Evolutionary conservation across 2,888 invertebrate genomes (phyloP), one percentile per base, ranked within the genome.

Genomic region (Erynnis tages): DNA sequence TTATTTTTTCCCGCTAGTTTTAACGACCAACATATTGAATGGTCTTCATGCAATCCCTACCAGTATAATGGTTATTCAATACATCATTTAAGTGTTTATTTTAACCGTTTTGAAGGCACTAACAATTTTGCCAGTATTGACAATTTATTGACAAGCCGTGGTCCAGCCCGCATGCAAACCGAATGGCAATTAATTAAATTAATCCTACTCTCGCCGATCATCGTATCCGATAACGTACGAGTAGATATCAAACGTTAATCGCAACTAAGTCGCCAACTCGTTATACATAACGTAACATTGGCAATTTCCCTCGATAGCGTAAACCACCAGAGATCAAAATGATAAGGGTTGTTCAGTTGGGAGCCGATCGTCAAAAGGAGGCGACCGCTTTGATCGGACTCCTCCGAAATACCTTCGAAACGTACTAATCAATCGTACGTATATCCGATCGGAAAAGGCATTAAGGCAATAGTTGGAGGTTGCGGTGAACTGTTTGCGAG

Each of bases 381-480:
- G 61, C 56, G 67, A 64, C 67, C 69, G 71, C 84, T 84, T 84
- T 82, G 83, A 82, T 79, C 79, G 76, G 70, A 65, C 73, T 81
- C 79, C 79, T 76, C 74, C 69, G 78, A 81, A 78, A 80, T 81
- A 80, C 82, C 84, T 68, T 67, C 66, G 76, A 73, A 76, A 76
- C 79, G 75, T 66, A 81, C 77, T 84, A 87, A 85, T 86, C 85
- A 87, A 84, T 87, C 78, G 81, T 70, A 72, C 69, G 76, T 76
- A 78, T 69, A 74, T 72, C 76, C 76, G 77, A 82, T 82, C 79
- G 82, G 82, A 78, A 82, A 82, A 83, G 84, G 84, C 78, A 87
- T 85, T 84, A 84, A 81, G 82, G 82, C 84, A 84, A 84, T 87
- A 86, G 87, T 87, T 85, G 72, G 76, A 82, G 81, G 72, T 84